Conservation (phyloP, 2,113 vertebrate genomes). For the Cinclus mexicanus region DNA sequence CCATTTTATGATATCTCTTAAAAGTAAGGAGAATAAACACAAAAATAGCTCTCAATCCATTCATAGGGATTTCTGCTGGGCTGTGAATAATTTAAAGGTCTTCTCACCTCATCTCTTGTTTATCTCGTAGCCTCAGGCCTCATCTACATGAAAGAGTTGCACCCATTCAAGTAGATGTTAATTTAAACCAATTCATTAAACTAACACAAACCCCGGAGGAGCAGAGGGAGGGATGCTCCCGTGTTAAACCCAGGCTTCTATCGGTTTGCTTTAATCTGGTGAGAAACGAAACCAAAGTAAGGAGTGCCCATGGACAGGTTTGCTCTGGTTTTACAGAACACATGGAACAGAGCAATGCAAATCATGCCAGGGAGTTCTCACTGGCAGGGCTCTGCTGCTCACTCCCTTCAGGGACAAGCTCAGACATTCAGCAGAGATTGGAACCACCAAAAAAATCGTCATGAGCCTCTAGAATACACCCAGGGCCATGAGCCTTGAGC, state of each 20-base stretch:
- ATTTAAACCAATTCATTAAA: slow-evolving; percentile 56
- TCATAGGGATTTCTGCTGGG: background rate
- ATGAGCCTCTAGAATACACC: background rate
- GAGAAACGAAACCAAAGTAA: slow-evolving; percentile 39
- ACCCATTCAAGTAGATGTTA: slow-evolving; percentile 16
- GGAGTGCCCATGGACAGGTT: slow-evolving; percentile 26
- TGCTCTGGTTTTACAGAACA: slow-evolving; percentile 39
- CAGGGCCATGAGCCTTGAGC: background rate
- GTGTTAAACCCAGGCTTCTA: background rate
- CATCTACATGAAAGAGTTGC: slow-evolving; percentile 40
- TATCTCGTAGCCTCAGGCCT: slow-evolving; percentile 35
- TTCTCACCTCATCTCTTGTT: slow-evolving; percentile 40
- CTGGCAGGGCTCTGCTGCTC: slow-evolving; percentile 8
- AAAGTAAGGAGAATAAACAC: background rate
- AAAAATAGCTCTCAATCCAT: slow-evolving; percentile 2
- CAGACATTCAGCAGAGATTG: background rate
- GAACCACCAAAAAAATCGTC: background rate
- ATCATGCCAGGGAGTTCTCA: background rate
- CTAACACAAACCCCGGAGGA: background rate
- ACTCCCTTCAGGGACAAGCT: background rate
- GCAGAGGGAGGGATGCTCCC: background rate
- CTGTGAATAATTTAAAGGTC: slow-evolving; percentile 25
- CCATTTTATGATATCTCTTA: background rate
- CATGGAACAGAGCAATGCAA: slow-evolving; percentile 48
- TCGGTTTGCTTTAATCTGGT: slow-evolving; percentile 54